Base-by-base conservation (phyloP, 2,113 vertebrate species). In the Cricetomys ansorgei region DNA sequence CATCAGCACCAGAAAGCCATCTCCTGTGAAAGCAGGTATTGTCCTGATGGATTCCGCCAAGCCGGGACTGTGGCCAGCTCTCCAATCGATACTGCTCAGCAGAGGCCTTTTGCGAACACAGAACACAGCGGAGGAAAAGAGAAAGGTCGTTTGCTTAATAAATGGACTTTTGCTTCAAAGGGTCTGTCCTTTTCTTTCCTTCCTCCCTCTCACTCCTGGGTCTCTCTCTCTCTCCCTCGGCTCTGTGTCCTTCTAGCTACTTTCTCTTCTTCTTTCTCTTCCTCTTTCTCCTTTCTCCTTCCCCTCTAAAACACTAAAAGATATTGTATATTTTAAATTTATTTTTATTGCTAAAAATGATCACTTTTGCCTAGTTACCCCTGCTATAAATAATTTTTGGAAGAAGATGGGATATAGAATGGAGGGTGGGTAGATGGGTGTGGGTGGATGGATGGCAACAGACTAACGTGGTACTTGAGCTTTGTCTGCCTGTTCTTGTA, bases 81-180 rank as follows among this genome's bases (percentile, higher is more conserved):
- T 48, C 72, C 50, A 53, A 87, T 97, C 84, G 0, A 96, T 95
- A 88, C 72, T 53, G 62, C 96, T 97, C 89, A 91, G 94, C 57
- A 72, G 96, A 95, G 72, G 80, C 85, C 92, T 95, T 98, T 93
- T 69, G 29, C 91, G 94, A 94, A 72, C 53, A 87, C 27, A 92
- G 94, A 94, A 72, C 53, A 87, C 27, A 95, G 91, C 72, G 75
- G 64, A 43, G 81, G 81, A 67, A 79, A 96, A 89, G 76, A 88
- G 48, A 72, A 94, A 77, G 16, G 11, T 53, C 50, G n/a, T 73
- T 90, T 73, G 83, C 89, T 91, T 83, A 59, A 95, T 85, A 94
- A 91, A 85, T 65, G 92, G 90, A 87, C 7, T 59, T 87, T 86
- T 87, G 81, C 73, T 53, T 29, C 45, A 65, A 19, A 64, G 48